Conservation (phyloP, 2,113 vertebrate genomes). For the Dromiciops gliroides region DNA sequence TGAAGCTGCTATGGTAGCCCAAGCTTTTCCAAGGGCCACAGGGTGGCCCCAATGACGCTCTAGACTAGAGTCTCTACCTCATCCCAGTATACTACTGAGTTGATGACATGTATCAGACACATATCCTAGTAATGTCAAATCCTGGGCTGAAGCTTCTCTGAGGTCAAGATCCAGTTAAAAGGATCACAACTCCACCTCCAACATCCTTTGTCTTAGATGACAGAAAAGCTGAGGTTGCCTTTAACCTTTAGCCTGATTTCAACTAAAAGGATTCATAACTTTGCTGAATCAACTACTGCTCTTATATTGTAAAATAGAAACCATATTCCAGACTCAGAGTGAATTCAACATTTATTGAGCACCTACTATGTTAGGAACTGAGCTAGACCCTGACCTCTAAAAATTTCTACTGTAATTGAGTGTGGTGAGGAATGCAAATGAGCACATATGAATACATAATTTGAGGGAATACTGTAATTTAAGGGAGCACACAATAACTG, state of each 20-base stretch:
- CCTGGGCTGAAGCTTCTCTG: background rate
- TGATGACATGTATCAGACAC: too few species aligned
- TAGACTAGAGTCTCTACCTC: background rate
- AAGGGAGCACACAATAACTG: background rate
- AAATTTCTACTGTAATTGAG: background rate
- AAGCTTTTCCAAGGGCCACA: background rate
- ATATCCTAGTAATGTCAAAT: background rate
- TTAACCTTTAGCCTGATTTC: background rate
- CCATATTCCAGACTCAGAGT: background rate
- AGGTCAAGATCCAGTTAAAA: background rate
- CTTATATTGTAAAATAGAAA: slow-evolving; percentile 7
- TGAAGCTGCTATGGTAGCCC: background rate
- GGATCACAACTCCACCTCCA: background rate
- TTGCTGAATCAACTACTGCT: background rate
- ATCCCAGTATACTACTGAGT: background rate
- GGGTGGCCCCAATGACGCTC: background rate
- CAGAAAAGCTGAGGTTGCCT: background rate
- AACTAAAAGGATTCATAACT: background rate
- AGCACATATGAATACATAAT: background rate
- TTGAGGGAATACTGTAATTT: background rate
- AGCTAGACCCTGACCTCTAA: background rate
- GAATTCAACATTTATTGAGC: background rate
- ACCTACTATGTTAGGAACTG: background rate
- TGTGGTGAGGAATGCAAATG: background rate
- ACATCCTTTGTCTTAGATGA: background rate